A percentile compares a stretch with the other conserved stretches of the same genome.
Conservation (phyloP, 2,113 vertebrate species). For the Xenus cinereus region DNA sequence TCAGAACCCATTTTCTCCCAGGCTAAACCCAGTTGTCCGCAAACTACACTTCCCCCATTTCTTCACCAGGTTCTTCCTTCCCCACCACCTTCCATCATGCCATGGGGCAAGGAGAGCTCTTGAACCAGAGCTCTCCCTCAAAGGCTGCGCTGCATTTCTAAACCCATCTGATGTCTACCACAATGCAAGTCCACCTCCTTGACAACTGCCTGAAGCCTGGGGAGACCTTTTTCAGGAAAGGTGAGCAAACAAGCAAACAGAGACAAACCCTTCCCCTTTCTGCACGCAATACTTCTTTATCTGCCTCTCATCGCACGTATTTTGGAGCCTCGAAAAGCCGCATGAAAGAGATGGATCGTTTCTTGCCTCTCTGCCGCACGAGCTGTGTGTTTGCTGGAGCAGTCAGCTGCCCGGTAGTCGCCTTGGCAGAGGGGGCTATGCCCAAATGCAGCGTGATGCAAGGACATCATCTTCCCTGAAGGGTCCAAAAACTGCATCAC, state of each 20-base stretch:
- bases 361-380: background rate
- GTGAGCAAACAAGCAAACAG: background rate
- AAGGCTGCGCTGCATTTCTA: background rate
- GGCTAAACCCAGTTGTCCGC: background rate
- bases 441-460: accelerated
- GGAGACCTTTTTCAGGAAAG: background rate
- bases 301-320: background rate
- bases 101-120: background rate
- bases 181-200: accelerated
- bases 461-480: background rate
- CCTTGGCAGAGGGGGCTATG: background rate
- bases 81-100: background rate
- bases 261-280: background rate
- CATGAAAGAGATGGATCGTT: background rate
- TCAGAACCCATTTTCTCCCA: background rate
- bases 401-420: accelerated
- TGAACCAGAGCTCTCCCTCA: background rate
- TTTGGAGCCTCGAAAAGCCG: background rate
- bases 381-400: background rate
- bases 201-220: background rate
- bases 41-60: background rate
- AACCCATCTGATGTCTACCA: background rate
- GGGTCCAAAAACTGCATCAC: background rate
- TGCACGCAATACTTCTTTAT: background rate
- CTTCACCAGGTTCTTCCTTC: background rate